Conservation (phyloP, 2,113 vertebrate species). For the Heliornis fulica region DNA sequence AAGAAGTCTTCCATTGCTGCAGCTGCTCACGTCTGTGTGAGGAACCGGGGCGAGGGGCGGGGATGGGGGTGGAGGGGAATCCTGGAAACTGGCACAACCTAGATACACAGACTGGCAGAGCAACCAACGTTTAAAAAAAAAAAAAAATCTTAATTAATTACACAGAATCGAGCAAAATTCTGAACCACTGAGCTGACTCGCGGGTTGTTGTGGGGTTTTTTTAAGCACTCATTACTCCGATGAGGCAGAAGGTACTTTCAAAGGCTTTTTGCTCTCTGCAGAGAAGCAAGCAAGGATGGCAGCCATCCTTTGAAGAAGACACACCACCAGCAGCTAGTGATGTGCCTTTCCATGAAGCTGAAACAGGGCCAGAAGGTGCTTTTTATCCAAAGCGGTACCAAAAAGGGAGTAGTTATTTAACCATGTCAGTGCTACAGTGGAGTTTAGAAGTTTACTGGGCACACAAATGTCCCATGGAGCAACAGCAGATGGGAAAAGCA, state of each 20-base stretch:
- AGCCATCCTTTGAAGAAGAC: conserved; percentile 16
- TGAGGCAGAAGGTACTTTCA: conserved; percentile 26
- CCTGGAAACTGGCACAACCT: conserved; percentile 42
- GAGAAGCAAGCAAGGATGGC: background rate
- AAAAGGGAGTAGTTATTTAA: background rate
- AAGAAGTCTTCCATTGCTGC: conserved; percentile 42
- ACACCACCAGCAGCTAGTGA: background rate
- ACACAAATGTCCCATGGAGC: background rate
- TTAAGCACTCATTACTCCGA: background rate
- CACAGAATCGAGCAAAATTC: conserved; percentile 20
- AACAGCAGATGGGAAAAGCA: background rate
- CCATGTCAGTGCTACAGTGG: background rate
- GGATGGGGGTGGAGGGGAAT: conserved; percentile 58
- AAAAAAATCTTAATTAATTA: conserved; percentile 43
- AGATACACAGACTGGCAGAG: conserved; percentile 7
- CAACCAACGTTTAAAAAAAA: background rate
- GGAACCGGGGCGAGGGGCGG: conserved; percentile 63
- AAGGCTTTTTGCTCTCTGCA: conserved; percentile 15
- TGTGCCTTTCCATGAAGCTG: background rate
- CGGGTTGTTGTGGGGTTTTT: background rate
- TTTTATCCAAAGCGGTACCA: background rate
- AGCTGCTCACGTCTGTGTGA: conserved; percentile 13
- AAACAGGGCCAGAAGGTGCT: background rate
- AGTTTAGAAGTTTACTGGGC: background rate
- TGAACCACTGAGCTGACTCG: background rate